These are phyloP conservation scores for Coboldia fuscipes DNA, from an alignment of 1,140 invertebrate genomes.

Conservation along the genomic window DNA sequence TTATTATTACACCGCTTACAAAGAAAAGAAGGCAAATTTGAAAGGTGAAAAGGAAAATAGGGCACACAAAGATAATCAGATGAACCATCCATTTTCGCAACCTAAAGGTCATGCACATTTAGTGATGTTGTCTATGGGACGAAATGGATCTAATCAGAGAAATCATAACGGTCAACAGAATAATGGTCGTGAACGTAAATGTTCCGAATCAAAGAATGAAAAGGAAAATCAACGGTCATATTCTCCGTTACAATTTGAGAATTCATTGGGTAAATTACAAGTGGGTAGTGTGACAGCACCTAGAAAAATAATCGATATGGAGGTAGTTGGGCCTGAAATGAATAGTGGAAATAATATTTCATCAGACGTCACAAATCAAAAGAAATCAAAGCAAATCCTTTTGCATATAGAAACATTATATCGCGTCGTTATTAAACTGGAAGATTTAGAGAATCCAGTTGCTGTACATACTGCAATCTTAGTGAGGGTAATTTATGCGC, in stretches of 20 bases:
- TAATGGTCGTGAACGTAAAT: conserved; percentile 24
- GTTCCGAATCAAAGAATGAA: conserved; percentile 25
- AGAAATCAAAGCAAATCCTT: conserved; percentile 47
- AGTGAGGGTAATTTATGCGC: conserved; percentile 23
- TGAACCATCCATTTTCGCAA: conserved; percentile 31
- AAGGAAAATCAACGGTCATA: conserved; percentile 34
- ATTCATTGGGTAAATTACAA: conserved; percentile 69
- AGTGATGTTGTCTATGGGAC: conserved; percentile 17
- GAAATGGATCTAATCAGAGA: conserved; percentile 15
- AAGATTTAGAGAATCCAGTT: conserved; percentile 48
- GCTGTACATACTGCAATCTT: conserved; percentile 38
- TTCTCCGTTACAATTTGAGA: conserved; percentile 71
- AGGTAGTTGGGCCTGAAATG: conserved; percentile 39
- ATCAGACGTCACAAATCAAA: conserved; percentile 12
- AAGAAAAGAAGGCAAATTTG: conserved; percentile 31
- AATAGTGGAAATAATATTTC: conserved; percentile 5
- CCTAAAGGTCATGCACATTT: conserved; percentile 21
- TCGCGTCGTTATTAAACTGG: conserved; percentile 40
- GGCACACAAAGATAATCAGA: conserved; percentile 33
- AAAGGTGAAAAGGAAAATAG: conserved; percentile 26
- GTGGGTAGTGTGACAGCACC: conserved; percentile 75
- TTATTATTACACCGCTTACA: conserved; percentile 60
- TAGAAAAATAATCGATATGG: conserved; percentile 79
- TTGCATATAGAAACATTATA: conserved; percentile 63
- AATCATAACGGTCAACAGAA: no score